Conservation (phyloP, 1,140 invertebrate species). For the Sipha flava region DNA sequence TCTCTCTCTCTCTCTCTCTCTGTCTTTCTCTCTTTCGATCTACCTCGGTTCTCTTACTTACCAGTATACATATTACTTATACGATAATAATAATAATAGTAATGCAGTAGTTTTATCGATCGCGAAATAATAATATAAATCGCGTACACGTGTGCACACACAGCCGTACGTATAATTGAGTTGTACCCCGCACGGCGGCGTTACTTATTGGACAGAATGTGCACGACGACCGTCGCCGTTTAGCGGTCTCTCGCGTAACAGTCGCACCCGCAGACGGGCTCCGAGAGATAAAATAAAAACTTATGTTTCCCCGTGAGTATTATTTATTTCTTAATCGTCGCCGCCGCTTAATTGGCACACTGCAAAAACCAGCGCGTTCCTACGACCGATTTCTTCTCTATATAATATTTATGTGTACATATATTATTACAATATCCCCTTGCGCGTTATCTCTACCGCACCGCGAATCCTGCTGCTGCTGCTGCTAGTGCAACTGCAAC, state of each 20-base stretch:
- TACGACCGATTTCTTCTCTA: too few relatives aligned
- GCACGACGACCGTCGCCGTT: background rate
- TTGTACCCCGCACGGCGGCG: background rate
- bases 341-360: background rate
- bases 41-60: too few relatives aligned
- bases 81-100: too few relatives aligned
- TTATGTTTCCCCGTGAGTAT: too few relatives aligned
- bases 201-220: slow-evolving; percentile 20
- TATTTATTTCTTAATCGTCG: background rate
- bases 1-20: background rate
- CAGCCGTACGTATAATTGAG: background rate
- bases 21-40: too few relatives aligned
- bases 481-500: too few relatives aligned
- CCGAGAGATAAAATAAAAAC: background rate
- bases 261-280: background rate
- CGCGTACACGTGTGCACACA: background rate
- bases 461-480: too few relatives aligned
- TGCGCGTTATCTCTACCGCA: too few relatives aligned
- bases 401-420: too few relatives aligned
- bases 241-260: background rate
- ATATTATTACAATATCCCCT: too few relatives aligned
- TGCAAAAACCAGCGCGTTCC: too few relatives aligned
- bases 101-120: background rate
- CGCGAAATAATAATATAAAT: background rate
- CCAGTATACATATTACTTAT: too few relatives aligned